Base-by-base conservation (phyloP, 53 echinoderm and acorn worm species). In the Temnopleurus reevesii region DNA sequence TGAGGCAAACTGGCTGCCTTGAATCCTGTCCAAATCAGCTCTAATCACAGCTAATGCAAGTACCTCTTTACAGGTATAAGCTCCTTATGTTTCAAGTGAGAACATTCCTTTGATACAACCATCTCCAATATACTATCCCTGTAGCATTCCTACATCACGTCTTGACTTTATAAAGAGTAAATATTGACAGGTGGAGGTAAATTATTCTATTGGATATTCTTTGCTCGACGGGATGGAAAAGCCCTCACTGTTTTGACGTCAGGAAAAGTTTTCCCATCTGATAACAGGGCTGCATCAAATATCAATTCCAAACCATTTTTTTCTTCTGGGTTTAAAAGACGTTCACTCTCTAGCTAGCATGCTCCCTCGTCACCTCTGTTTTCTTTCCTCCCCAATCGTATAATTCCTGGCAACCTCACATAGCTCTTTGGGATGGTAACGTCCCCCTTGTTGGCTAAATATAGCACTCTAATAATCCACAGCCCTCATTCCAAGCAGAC, bases 401-500 rank as follows among this genome's bases (percentile, higher is more conserved):
- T 21, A 71, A 71, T 41, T 71, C 71, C 71, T 17, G 21, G 71
- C 71, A 71, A 41, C 41, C 41, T n/a, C 0, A 8, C 10, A 66
- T 21, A 38, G 41, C 21, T 12, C 71, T 71, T 21, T 43, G 36
- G 10, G 71, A 71, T 4, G 71, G 41, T n/a, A 71, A 23, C 71
- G 18, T 63, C 71, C 21, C 41, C 45, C 79, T 47, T 23, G 79
- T 49, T 46, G 17, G 27, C 23, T 79, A 79, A 49, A 79, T 24
- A 79, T 79, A 79, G 79, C 79, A 29, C 79, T n/a, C 46, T 29
- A 29, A 79, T 79, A 79, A 79, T 79, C 79, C 79, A n/a, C n/a
- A 49, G 79, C 49, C 47, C 46, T n/a, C n/a, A 13, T 79, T 79
- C 30, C 26, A n/a, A 34, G 49, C 79, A 10, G 19, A 45, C 79